Percentiles rank a stretch among this genome's conserved stretches.
These are phyloP conservation scores for Anguilla anguilla DNA, from an alignment of 2,797 vertebrate genomes.

Conservation along the genomic window DNA sequence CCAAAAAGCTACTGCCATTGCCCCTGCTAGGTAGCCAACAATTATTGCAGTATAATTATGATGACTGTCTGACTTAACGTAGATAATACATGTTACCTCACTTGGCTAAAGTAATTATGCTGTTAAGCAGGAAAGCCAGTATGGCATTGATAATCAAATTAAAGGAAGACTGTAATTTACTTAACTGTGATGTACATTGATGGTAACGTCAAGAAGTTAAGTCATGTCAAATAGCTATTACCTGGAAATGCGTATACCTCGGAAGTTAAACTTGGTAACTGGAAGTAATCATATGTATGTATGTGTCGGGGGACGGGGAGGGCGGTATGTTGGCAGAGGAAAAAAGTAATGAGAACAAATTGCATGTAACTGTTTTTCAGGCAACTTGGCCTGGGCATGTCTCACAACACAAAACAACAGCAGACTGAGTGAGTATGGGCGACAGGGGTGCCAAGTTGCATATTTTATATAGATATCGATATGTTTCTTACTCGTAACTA, in stretches of 20 bases:
- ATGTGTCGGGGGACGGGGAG: no score
- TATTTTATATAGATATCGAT: not conserved
- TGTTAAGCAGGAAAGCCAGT: not conserved
- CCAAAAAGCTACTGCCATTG: not conserved
- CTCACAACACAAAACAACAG: conserved; percentile 38
- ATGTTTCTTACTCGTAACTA: not conserved
- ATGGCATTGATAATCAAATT: not conserved
- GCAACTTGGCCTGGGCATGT: conserved; percentile 34
- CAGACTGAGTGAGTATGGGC: conserved; percentile 41
- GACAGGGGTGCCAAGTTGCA: not conserved
- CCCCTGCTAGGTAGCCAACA: not conserved
- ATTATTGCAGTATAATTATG: not conserved
- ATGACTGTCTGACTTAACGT: not conserved
- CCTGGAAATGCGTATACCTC: not conserved
- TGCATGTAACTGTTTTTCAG: conserved; percentile 29
- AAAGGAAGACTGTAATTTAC: not conserved
- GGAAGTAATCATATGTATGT: not conserved
- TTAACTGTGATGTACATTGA: not conserved
- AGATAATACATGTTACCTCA: not conserved
- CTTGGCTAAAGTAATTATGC: not conserved
- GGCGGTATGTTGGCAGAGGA: not conserved
- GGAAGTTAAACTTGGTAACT: not conserved
- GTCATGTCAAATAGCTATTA: not conserved
- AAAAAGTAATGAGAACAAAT: conserved; percentile 16
- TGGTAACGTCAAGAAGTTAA: not conserved